A percentile compares a stretch with the other conserved stretches of the same genome.
phyloP scores from a whole-genome alignment of 2,113 vertebrate genomes.

The Trematomus loennbergii region DNA sequence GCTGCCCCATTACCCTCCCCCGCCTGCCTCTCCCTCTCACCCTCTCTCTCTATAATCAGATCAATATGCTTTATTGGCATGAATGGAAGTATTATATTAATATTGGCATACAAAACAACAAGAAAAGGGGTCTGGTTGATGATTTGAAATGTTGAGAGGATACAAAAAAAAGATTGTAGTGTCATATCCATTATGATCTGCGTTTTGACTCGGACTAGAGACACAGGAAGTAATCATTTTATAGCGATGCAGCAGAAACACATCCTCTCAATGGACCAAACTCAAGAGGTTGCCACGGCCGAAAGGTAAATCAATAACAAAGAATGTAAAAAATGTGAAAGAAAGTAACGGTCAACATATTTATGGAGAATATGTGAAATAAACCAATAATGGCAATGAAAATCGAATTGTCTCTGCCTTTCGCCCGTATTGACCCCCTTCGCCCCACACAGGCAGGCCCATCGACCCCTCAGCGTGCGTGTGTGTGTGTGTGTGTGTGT shows the following conservation, averaged over 20 bases:
- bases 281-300: not conserved
- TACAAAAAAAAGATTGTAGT: too few species aligned
- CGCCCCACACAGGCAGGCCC: conserved; percentile 31
- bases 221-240: not conserved
- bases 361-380: not conserved
- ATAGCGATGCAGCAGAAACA: not conserved
- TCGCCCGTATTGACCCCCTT: conserved; percentile 35
- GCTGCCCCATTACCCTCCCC: conserved; percentile 79
- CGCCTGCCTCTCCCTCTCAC: conserved; percentile 35
- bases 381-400: not conserved
- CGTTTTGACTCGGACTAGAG: not conserved
- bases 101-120: conserved; percentile 27
- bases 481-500: too few species aligned
- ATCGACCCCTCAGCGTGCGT: conserved; percentile 58
- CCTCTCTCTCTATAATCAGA: conserved; percentile 50
- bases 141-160: not conserved
- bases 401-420: conserved; percentile 12
- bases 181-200: too few species aligned
- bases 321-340: not conserved
- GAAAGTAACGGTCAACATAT: not conserved
- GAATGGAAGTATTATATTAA: conserved; percentile 56
- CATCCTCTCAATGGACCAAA: not conserved
- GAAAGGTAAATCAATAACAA: not conserved
- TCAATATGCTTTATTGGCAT: conserved; percentile 69
- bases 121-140: not conserved